Evolutionary conservation across 2,113 vertebrate genomes (phyloP).

Genomic region (Oplegnathus fasciatus): DNA sequence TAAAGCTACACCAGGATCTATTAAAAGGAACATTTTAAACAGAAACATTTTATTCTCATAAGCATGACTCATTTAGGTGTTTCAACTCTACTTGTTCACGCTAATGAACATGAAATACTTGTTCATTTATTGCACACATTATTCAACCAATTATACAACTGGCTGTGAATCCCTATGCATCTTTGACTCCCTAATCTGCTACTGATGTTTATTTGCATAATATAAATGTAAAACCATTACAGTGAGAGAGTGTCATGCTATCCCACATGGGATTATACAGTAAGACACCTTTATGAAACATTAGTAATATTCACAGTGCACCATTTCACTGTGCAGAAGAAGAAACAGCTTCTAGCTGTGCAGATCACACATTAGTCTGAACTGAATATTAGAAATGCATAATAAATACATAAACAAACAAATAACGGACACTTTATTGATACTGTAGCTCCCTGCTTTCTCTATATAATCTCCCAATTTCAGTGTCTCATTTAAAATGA

Average conservation of each 20-base stretch:
- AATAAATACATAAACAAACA: constrained; percentile 31
- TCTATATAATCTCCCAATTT: constrained; percentile 5
- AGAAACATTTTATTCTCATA: constrained; percentile 20
- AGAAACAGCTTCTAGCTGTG: constrained; percentile 22
- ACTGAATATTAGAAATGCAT: constrained; percentile 8
- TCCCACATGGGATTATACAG: constrained; percentile 30
- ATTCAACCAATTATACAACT: constrained; percentile 57
- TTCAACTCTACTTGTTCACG: constrained; percentile 14
- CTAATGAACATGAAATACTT: constrained; percentile 43
- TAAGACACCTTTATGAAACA: constrained; percentile 41
- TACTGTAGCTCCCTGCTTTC: neutral
- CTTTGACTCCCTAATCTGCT: constrained; percentile 47
- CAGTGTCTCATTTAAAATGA: neutral
- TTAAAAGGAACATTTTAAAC: neutral
- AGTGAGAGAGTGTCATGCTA: neutral
- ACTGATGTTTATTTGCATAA: constrained; percentile 55
- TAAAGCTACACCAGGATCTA: neutral
- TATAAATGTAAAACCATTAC: constrained; percentile 45
- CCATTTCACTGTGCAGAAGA: neutral
- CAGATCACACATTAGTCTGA: neutral
- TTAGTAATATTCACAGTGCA: neutral
- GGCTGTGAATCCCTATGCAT: constrained; percentile 40
- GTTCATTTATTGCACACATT: constrained; percentile 49
- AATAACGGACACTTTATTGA: constrained; percentile 16
- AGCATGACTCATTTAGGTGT: neutral